Base-by-base conservation (phyloP, 2,113 vertebrate species). In the Mustela nigripes region DNA sequence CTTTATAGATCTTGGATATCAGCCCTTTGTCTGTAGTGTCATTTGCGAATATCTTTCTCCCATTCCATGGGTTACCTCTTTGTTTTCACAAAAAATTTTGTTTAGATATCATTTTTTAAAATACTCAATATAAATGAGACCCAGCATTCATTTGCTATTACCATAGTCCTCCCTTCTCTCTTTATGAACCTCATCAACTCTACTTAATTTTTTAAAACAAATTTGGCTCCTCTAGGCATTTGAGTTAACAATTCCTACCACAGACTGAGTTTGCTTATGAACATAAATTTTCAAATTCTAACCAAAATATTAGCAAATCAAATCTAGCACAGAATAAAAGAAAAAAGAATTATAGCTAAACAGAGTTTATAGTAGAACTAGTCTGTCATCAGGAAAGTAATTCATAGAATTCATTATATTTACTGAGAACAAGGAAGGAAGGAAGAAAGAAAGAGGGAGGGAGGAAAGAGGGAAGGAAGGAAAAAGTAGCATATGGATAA, bases 371-470 rank as follows among this genome's bases (percentile, higher is more conserved):
- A 63, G 28, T n/a, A 42, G 28, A 53, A 50, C 63, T 63, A 45
- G 21, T 22, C 90, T 91, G 36, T 73, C 31, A 81, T 80, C 58
- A 87, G 56, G 63, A 91, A 91, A 80, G 26, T 81, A 87, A 94
- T 74, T 86, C 28, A 69, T 31, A 91, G 12, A 81, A 81, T 91
- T 50, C 50, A 65, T 19, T 78, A 19, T 86, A 26, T 36, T 42
- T 39, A 53, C 18, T 82, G 22, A 58, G 80, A 45, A 81, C 74
- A 78, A 78, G 53, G 16, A 56, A 56, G 53, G 53, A 18, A 56
- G 53, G 53, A 42, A 63, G 60, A 31, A 11, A 62, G 19, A 45
- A 63, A 62, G 24, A 50, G 50, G 50, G 14, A 53, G 50, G 50
- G 4, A 53, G 53, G 53, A 56, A 1, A 56, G 16, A 56, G 0